phyloP scores from a whole-genome alignment of 2,113 vertebrate genomes.

The Erpornis zantholeuca region DNA sequence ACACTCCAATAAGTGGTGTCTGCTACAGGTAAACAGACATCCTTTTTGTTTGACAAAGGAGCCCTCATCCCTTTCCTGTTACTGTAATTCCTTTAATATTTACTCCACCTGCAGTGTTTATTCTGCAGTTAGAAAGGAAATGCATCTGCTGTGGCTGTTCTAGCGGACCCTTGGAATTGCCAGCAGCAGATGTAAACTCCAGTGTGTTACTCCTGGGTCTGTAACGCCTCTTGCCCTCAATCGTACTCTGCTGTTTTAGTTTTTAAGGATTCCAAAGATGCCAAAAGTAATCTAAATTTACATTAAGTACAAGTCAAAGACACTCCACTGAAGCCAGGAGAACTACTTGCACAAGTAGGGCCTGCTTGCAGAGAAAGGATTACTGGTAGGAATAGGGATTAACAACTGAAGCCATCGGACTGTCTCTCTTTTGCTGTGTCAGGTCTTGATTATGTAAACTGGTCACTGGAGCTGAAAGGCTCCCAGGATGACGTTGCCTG shows the following conservation, averaged over 20 bases:
- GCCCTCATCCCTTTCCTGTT: neutral
- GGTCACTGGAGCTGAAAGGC: neutral
- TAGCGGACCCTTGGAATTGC: neutral
- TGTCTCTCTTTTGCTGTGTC: neutral
- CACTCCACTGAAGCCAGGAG: neutral
- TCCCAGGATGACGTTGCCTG: neutral
- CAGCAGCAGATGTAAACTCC: neutral
- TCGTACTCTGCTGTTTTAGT: neutral
- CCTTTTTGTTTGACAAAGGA: neutral
- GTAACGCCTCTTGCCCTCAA: neutral
- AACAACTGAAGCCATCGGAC: neutral
- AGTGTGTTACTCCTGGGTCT: neutral
- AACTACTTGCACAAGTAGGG: neutral
- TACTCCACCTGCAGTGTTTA: neutral
- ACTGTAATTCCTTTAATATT: neutral
- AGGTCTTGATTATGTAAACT: neutral
- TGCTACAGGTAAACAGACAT: neutral
- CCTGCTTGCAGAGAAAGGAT: neutral
- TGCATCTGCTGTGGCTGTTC: neutral
- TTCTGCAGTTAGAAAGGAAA: neutral
- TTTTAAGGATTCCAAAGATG: slow-evolving; percentile 16
- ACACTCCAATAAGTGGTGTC: neutral
- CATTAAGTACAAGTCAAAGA: neutral
- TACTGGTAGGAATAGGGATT: neutral
- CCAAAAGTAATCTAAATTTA: slow-evolving; percentile 27